These are phyloP conservation scores for Zaprionus ornatus DNA, from an alignment of 1,140 invertebrate species.

Conservation along the genomic window DNA sequence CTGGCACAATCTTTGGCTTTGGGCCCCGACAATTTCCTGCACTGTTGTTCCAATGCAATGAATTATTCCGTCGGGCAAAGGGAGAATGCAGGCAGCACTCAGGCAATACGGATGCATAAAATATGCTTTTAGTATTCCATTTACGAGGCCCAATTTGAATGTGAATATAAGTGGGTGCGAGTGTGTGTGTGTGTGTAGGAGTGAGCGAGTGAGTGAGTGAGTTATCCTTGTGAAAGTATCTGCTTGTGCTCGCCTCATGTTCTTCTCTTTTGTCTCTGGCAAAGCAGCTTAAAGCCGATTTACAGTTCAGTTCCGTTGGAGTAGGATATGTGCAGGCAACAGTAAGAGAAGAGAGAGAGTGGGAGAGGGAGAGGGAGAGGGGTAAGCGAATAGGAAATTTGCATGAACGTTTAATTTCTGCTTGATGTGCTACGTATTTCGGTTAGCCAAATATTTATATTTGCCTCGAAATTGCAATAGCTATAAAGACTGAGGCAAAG, in stretches of 20 bases:
- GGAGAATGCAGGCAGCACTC: not conserved
- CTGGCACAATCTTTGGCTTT: not conserved
- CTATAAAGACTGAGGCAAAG: not conserved
- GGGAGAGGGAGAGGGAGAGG: not conserved
- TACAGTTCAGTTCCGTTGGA: not conserved
- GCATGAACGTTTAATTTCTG: slow-evolving; percentile 62
- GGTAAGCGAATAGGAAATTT: slow-evolving; percentile 40
- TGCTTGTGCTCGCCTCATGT: not conserved
- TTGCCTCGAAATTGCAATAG: slow-evolving; percentile 30
- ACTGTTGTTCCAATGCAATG: slow-evolving; percentile 4
- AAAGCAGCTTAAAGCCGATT: slow-evolving; percentile 32
- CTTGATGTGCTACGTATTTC: slow-evolving; percentile 48
- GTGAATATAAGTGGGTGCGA: not conserved
- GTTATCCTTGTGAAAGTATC: not conserved
- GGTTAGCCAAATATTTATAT: slow-evolving; percentile 61
- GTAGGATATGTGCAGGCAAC: not conserved
- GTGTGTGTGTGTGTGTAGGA: not conserved
- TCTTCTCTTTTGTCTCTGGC: not conserved
- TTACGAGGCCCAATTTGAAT: slow-evolving; percentile 9
- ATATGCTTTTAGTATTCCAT: slow-evolving; percentile 30
- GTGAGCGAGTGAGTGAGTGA: not conserved
- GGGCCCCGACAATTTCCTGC: not conserved
- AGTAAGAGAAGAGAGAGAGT: not conserved
- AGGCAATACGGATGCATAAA: slow-evolving; percentile 9
- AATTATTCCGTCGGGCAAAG: not conserved